Evolutionary conservation across 2,113 vertebrate species (phyloP).

Genomic region (Prolemur simus): DNA sequence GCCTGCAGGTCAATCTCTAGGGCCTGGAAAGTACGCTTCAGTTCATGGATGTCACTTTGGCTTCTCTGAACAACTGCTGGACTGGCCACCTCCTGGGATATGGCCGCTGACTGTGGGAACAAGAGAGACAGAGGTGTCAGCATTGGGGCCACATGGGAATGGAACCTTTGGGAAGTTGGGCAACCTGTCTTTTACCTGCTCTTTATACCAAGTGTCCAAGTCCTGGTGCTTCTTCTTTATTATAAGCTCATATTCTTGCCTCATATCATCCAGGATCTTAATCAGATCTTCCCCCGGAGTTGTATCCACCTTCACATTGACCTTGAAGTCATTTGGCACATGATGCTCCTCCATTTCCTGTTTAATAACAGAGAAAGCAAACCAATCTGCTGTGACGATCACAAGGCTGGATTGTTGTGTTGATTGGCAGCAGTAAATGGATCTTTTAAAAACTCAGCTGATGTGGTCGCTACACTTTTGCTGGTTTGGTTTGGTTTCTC

Average conservation of each 20-base stretch:
- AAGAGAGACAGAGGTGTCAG: not conserved
- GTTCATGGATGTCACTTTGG: constrained; percentile 81
- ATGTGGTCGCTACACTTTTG: not conserved
- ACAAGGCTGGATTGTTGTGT: not conserved
- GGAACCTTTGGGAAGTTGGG: not conserved
- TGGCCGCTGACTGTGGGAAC: constrained; percentile 69
- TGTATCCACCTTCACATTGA: constrained; percentile 83
- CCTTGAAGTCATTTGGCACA: constrained; percentile 80
- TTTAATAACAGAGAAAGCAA: constrained; percentile 28
- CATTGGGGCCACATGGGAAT: not conserved
- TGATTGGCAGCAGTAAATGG: not conserved
- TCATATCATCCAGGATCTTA: constrained; percentile 85
- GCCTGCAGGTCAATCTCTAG: constrained; percentile 88
- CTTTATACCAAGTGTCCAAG: constrained; percentile 83
- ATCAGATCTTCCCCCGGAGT: constrained; percentile 82
- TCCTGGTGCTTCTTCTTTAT: constrained; percentile 87
- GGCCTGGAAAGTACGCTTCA: constrained; percentile 84
- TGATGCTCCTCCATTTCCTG: constrained; percentile 83
- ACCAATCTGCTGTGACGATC: not conserved
- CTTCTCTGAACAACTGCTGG: constrained; percentile 65
- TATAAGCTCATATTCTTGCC: constrained; percentile 86
- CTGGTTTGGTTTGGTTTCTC: not conserved
- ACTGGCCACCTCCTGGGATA: constrained; percentile 60
- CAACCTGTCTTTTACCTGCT: constrained; percentile 81
- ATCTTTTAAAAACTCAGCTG: not conserved